Evolutionary conservation across 2,113 vertebrate genomes (phyloP).

Genomic region (Lasiurus cinereus): DNA sequence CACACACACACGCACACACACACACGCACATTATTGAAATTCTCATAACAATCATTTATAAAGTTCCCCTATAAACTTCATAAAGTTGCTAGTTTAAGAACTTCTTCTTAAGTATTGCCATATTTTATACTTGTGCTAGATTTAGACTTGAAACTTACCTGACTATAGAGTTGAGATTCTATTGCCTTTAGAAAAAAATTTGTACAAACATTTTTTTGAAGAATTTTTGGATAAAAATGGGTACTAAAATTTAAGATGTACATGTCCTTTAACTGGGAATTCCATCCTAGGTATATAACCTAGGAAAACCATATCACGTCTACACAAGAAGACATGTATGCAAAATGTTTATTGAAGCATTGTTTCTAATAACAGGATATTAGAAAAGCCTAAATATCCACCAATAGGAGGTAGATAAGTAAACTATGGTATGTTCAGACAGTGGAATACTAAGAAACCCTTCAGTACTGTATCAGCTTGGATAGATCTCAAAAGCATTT

Average conservation of each 20-base stretch:
- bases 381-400: slow-evolving; percentile 32
- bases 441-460: neutral
- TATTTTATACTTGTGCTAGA: neutral
- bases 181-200: neutral
- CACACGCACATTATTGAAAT: neutral
- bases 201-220: neutral
- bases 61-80: neutral
- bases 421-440: neutral
- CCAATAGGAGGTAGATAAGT: neutral
- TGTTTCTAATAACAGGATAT: neutral
- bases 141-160: neutral
- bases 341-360: neutral
- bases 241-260: neutral
- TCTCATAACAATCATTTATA: neutral
- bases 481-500: neutral
- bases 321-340: neutral
- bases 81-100: neutral
- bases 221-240: slow-evolving; percentile 20
- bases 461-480: neutral
- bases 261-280: neutral
- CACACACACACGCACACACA: neutral
- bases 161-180: neutral
- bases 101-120: neutral
- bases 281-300: neutral
- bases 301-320: neutral